Conservation (phyloP, 2,797 vertebrate species). For the Macroramphosus scolopax region DNA sequence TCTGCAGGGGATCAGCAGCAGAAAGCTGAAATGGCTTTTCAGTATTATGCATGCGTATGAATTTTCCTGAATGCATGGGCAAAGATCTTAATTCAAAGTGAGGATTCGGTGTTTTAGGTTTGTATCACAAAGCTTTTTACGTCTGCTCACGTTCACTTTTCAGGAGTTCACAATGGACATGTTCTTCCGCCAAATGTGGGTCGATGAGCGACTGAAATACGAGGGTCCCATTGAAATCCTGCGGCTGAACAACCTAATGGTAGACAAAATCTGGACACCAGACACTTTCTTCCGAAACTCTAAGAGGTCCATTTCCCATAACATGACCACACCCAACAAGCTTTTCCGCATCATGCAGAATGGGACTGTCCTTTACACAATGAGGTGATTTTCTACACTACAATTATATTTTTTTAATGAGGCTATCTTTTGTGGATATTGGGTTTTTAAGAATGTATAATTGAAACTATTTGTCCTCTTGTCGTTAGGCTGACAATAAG, state of each 20-base stretch:
- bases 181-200: conserved; percentile 85
- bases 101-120: neutral
- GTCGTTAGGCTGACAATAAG: conserved; percentile 77
- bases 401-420: neutral
- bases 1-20: neutral
- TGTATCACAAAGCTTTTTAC: neutral
- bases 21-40: conserved; percentile 34
- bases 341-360: conserved; percentile 85
- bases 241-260: conserved; percentile 81
- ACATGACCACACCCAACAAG: conserved; percentile 84
- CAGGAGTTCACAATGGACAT: conserved; percentile 81
- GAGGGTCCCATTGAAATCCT: conserved; percentile 80
- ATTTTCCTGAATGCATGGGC: neutral
- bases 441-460: too few relatives aligned
- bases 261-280: conserved; percentile 83
- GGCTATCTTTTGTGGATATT: neutral
- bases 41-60: conserved; percentile 7
- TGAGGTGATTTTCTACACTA: conserved; percentile 72
- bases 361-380: conserved; percentile 83
- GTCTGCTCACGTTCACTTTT: conserved; percentile 3
- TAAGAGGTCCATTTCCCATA: conserved; percentile 78
- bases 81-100: neutral
- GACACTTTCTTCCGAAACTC: conserved; percentile 83
- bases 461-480: conserved; percentile 5
- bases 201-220: conserved; percentile 80